Evolutionary conservation across 2,113 vertebrate species (phyloP), one percentile per base, ranked within the genome.

Genomic region (Gallinago paraguaiae): DNA sequence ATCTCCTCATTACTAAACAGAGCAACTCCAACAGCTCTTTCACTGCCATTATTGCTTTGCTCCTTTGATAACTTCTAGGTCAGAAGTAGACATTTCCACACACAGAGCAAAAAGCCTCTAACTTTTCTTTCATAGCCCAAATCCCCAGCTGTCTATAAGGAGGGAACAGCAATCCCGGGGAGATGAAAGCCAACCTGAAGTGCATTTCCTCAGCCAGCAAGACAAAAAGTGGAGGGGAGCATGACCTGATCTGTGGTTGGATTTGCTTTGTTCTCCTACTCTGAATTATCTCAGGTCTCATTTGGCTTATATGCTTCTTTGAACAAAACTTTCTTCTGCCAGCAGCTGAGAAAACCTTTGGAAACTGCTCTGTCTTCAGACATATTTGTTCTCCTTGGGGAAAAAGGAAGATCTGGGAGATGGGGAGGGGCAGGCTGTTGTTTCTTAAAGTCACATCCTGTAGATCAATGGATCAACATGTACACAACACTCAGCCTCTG

Each of bases 11-110:
- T 90, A 91, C 50, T n/a, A 84, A 82, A 76, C 64, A 82, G 41
- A 88, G 25, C n/a, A 82, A 63, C 31, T 51, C 70, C 77, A 94
- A 45, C 22, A 93, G 56, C 57, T 82, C 68, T 90, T 96, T 95
- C 81, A 76, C 17, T 78, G 61, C 11, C 45, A 54, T 76, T 87
- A 79, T 57, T 83, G 37, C 22, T 88, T 84, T 86, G 4, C 27
- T 93, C 13, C 75, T 96, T 94, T 96, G 61, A 92, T 77, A 76
- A 86, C 90, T 84, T 82, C 56, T 70, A 45, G 65, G 88, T 93
- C 53, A 90, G n/a, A 87, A 85, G 77, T 35, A 93, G 64, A 35
- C 30, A 65, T 59, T 92, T 77, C 61, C 64, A 75, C 0, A 0
- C 46, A 82, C 17, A 45, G 28, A 75, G 10, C 46, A 86, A 24